Conservation (phyloP, 1,140 invertebrate genomes). For the Centruroides sculpturatus region DNA sequence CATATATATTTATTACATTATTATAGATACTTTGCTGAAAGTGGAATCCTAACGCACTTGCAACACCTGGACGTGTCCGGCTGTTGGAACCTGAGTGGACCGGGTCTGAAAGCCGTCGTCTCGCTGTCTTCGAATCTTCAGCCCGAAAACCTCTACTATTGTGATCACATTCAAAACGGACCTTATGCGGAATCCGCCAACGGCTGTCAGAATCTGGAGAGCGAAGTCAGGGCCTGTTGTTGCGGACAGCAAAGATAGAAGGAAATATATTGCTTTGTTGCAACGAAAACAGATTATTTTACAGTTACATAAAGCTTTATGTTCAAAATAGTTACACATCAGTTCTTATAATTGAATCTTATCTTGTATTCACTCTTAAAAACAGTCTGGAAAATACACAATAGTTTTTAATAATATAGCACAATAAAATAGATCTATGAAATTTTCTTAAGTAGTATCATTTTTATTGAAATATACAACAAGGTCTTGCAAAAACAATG, state of each 20-base stretch:
- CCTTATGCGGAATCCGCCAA: constrained; percentile 32
- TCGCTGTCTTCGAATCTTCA: constrained; percentile 23
- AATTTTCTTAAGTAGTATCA: too few relatives aligned
- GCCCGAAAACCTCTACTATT: constrained; percentile 34
- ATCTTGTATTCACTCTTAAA: too few relatives aligned
- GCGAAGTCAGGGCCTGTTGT: constrained; percentile 30
- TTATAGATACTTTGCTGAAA: constrained; percentile 12
- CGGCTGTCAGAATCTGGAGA: constrained; percentile 36
- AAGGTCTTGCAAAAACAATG: too few relatives aligned
- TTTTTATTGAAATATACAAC: too few relatives aligned
- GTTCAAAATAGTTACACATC: too few relatives aligned
- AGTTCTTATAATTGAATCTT: too few relatives aligned
- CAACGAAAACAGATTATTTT: too few relatives aligned
- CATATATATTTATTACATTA: not conserved
- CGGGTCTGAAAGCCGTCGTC: constrained; percentile 25
- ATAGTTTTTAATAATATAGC: too few relatives aligned
- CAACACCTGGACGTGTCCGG: constrained; percentile 33
- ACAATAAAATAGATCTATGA: too few relatives aligned
- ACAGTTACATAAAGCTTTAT: too few relatives aligned
- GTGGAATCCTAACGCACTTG: constrained; percentile 16
- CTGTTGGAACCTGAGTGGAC: constrained; percentile 28
- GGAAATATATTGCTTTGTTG: too few relatives aligned
- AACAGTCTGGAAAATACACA: too few relatives aligned
- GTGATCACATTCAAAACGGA: constrained; percentile 35
- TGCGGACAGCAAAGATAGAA: not conserved